Evolutionary conservation across 2,888 invertebrate genomes (phyloP), one percentile per base, ranked within the genome.

Genomic region (Amiota communis): DNA sequence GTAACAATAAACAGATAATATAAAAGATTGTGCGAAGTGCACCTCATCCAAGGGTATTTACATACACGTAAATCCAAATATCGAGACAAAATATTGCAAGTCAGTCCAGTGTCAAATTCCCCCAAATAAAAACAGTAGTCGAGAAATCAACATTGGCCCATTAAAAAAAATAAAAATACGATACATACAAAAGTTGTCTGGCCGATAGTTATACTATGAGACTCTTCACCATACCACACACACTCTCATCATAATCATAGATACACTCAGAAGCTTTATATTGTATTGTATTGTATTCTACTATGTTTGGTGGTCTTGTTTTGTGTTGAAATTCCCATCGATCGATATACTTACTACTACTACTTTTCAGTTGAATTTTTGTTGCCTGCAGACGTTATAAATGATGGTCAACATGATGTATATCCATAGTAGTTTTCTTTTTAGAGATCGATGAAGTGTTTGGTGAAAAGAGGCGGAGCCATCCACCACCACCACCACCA

Each of bases 51-150:
- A 15, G 51, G 36, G 20, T 70, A 70, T 71, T 71, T 63, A 82
- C 80, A 84, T 82, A 82, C 82, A 81, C 80, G 76, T 76, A 78
- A 73, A 69, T 74, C 77, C 80, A 79, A 80, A 81, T 82, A 80
- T 78, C 80, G 75, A 76, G 71, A 72, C 63, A 76, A 78, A 83
- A 78, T 83, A 78, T 76, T 87, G 86, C 86, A 86, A 87, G 86
- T 86, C 86, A 86, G 82, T 72, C 73, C 61, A 70, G 72, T 79
- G 76, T 76, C 79, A 74, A 71, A 64, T 68, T 71, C 72, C 73
- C 61, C 36, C 36, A 2, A 36, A 36, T 23, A 23, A 68, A 70
- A 75, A 75, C 74, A 70, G 78, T 76, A 76, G 73, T 75, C 46
- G 49, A 71, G 36, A 72, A 72, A 75, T 74, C 68, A 74, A 61